phyloP scores from a whole-genome alignment of 2,113 vertebrate species.

The Setophaga kirtlandii region DNA sequence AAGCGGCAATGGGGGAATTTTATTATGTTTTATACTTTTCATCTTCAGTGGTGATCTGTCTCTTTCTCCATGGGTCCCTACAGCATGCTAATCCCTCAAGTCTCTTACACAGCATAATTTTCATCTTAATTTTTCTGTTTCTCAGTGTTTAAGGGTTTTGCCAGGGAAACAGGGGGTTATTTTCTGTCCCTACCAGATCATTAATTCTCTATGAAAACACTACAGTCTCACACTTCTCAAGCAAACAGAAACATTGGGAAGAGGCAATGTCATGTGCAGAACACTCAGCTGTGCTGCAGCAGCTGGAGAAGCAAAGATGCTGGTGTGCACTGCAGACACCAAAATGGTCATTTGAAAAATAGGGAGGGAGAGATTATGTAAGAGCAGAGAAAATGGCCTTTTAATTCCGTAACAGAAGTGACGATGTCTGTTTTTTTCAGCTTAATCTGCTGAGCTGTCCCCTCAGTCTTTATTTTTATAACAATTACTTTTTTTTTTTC shows the following conservation, averaged over 20 bases:
- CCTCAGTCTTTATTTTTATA: slow-evolving; percentile 26
- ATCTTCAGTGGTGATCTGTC: neutral
- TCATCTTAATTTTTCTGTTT: slow-evolving; percentile 50
- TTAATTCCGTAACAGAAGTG: neutral
- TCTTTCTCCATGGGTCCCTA: neutral
- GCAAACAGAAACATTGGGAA: neutral
- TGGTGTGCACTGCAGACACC: neutral
- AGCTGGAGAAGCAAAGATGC: neutral
- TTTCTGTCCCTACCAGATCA: neutral
- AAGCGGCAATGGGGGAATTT: neutral
- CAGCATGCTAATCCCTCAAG: slow-evolving; percentile 9
- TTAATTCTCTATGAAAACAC: slow-evolving; percentile 29
- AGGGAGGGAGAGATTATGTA: neutral
- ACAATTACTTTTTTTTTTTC: neutral
- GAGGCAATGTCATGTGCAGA: neutral
- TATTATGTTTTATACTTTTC: slow-evolving; percentile 30
- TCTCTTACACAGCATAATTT: slow-evolving; percentile 12
- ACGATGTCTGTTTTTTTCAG: rapidly evolving
- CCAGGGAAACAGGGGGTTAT: neutral
- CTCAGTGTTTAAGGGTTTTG: neutral
- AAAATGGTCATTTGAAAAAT: neutral
- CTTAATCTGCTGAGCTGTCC: neutral
- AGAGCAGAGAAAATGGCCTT: slow-evolving; percentile 5
- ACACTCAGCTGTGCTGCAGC: neutral
- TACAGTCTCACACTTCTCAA: neutral